phyloP scores from a whole-genome alignment of 2,888 invertebrate genomes.

The Tetragonisca angustula region DNA sequence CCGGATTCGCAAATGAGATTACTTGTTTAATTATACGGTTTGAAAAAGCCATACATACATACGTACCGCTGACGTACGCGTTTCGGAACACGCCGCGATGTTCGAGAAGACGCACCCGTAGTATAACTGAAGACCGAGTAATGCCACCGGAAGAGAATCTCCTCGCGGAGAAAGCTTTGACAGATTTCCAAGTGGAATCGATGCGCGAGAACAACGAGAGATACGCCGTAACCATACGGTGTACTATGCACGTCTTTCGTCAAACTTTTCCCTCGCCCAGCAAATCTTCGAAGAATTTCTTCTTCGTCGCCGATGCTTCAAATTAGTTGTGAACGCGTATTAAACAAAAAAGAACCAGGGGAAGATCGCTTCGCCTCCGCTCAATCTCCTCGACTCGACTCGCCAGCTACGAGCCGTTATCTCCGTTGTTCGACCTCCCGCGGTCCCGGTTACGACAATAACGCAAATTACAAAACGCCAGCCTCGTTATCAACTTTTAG shows the following conservation, averaged over 20 bases:
- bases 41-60: background rate
- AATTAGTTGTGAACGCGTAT: constrained; percentile 11
- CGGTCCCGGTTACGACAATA: constrained; percentile 55
- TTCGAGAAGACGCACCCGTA: background rate
- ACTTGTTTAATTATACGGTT: constrained; percentile 40
- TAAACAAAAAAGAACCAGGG: background rate
- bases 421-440: constrained; percentile 34
- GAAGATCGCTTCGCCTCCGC: background rate
- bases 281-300: background rate
- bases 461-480: constrained; percentile 60
- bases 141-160: background rate
- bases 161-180: background rate
- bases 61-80: background rate
- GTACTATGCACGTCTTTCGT: background rate
- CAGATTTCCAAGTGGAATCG: constrained; percentile 8
- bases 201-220: background rate
- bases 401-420: constrained; percentile 25
- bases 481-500: constrained; percentile 40
- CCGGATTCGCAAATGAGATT: constrained; percentile 40
- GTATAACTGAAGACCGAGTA: background rate
- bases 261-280: background rate
- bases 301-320: constrained; percentile 7
- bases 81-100: background rate
- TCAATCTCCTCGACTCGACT: background rate
- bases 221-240: no score